These are phyloP conservation scores for Dipodomys ordii DNA, from an alignment of 2,113 vertebrate species.

Conservation along the genomic window DNA sequence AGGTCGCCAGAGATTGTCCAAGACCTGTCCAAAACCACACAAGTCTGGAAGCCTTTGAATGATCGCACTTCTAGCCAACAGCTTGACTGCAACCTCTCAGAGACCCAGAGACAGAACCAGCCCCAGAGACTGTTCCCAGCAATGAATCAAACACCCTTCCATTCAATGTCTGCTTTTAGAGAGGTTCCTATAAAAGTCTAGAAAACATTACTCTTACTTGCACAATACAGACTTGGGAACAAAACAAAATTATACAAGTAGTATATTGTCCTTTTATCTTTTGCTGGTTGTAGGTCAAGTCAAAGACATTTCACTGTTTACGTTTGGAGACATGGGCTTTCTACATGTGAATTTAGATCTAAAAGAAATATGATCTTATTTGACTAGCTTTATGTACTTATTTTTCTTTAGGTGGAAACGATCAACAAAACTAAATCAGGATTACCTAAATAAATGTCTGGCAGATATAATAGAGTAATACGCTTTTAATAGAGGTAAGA, in stretches of 20 bases:
- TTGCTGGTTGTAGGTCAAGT: neutral
- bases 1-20: neutral
- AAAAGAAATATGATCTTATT: neutral
- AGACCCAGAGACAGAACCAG: neutral
- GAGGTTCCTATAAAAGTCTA: neutral
- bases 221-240: neutral
- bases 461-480: neutral
- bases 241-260: neutral
- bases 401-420: neutral
- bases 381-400: neutral
- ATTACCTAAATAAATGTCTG: no score
- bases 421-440: no score
- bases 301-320: neutral
- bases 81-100: neutral
- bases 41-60: slow-evolving; percentile 1
- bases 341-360: slow-evolving; percentile 3
- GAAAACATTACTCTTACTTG: neutral
- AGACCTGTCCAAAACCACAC: neutral
- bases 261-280: neutral
- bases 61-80: neutral
- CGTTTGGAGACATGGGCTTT: neutral
- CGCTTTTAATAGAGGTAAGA: neutral
- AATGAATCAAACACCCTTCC: neutral
- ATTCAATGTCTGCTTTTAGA: neutral
- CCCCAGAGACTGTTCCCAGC: neutral